Base-by-base conservation (phyloP, 1,140 invertebrate genomes). In the Scaptomyza hsui region DNA sequence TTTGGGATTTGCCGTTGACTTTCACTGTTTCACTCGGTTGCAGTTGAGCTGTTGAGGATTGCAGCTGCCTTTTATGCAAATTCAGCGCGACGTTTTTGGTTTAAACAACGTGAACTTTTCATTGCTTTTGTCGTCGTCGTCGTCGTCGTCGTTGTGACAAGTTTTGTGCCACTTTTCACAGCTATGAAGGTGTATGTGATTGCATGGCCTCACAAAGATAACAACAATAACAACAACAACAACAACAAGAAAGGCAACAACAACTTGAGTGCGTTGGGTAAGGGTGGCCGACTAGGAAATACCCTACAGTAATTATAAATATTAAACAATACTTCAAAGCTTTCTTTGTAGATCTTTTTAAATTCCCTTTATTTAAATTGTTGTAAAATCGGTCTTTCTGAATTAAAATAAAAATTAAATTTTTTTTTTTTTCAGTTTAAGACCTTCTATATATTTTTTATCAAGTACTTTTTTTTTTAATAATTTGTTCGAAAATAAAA, bases 11-110 rank as follows among this genome's bases (percentile, higher is more conserved):
- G 35, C 9, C 26, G 26, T 29, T 65, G 53, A 65, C 44, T 56
- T 59, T 67, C 32, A 49, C 19, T 39, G 32, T 45, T 45, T 15
- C 5, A 61, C 59, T 63, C 47, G 39, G 44, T 44, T 78, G 75
- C 71, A 74, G 56, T 55, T 75, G 72, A 75, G 47, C 12, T 37
- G 32, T n/a, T 37, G 32, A 37, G 32, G 32, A 37, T 32, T 51
- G 37, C 16, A 32, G 60, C 39, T 60, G 26, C n/a, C 32, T 39
- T 83, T 83, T 79, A 79, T 86, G 77, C 70, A 86, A 86, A 75
- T 81, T 47, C 59, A 64, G 64, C 47, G 72, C 47, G 47, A 56
- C 59, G 71, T 79, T 77, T 67, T 64, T 68, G 69, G 76, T 49
- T 70, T 72, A 72, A 72, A 68, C 26, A 72, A 45, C 37, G 60